phyloP scores from a whole-genome alignment of 2,888 invertebrate species.

The Parnassius apollo region DNA sequence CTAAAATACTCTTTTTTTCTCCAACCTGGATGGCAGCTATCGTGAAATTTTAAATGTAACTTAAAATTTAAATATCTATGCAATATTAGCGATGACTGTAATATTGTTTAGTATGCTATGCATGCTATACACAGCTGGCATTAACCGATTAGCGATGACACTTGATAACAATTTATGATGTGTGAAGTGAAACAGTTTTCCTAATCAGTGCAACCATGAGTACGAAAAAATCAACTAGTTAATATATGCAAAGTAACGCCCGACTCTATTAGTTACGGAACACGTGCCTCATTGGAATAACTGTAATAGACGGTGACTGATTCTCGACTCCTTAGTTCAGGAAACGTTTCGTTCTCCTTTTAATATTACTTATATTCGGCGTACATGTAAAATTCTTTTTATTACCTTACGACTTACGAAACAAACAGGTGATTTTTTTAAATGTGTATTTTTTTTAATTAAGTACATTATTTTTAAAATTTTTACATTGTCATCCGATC shows the following conservation, averaged over 20 bases:
- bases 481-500: too few species aligned
- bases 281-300: slow-evolving; percentile 34
- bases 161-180: slow-evolving; percentile 18
- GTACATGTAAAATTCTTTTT: too few species aligned
- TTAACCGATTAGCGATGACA: slow-evolving; percentile 23
- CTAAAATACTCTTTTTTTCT: not conserved
- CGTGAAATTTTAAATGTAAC: slow-evolving; percentile 10
- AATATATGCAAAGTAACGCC: too few species aligned
- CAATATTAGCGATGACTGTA: slow-evolving; percentile 23
- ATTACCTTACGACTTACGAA: too few species aligned
- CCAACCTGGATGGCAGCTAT: slow-evolving; percentile 3
- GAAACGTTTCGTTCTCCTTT: too few species aligned
- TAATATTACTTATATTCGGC: too few species aligned
- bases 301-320: not conserved
- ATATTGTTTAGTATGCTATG: slow-evolving; percentile 10
- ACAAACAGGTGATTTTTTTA: too few species aligned
- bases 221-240: slow-evolving; percentile 2
- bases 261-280: slow-evolving; percentile 2
- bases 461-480: too few species aligned
- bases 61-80: slow-evolving; percentile 14
- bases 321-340: not conserved
- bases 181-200: slow-evolving; percentile 11
- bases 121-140: slow-evolving; percentile 24
- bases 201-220: slow-evolving; percentile 29
- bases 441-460: too few species aligned